A percentile compares a stretch with the other conserved stretches of the same genome.
phyloP scores from a whole-genome alignment of 2,113 vertebrate species.

The Notechis scutatus region DNA sequence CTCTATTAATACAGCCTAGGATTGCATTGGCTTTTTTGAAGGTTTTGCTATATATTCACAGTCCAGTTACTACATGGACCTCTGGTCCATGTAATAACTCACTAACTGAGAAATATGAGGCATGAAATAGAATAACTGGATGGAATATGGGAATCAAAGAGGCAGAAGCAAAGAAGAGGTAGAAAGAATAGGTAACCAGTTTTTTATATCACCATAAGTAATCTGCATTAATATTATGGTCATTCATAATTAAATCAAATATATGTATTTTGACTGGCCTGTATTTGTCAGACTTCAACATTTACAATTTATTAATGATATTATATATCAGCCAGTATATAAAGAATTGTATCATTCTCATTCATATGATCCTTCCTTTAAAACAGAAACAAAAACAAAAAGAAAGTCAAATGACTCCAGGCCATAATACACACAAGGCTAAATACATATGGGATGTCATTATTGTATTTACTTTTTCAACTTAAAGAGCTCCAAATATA shows the following conservation, averaged over 20 bases:
- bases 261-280: background rate
- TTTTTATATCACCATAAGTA: background rate
- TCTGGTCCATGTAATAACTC: background rate
- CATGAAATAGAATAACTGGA: background rate
- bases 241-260: background rate
- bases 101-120: background rate
- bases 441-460: background rate
- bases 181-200: background rate
- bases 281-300: background rate
- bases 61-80: too few relatives aligned
- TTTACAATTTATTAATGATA: background rate
- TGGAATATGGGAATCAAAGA: background rate
- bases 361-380: background rate
- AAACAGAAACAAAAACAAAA: background rate
- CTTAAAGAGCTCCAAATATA: background rate
- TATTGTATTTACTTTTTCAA: background rate
- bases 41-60: too few relatives aligned
- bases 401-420: background rate
- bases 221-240: background rate
- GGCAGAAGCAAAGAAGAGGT: background rate
- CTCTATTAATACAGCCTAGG: too few relatives aligned
- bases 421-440: background rate
- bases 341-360: background rate
- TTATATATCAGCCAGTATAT: background rate
- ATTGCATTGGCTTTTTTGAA: too few relatives aligned